Percentiles rank a stretch among this genome's conserved stretches.
Evolutionary conservation across 2,113 vertebrate genomes (phyloP).

Genomic region (Toxostoma redivivum): DNA sequence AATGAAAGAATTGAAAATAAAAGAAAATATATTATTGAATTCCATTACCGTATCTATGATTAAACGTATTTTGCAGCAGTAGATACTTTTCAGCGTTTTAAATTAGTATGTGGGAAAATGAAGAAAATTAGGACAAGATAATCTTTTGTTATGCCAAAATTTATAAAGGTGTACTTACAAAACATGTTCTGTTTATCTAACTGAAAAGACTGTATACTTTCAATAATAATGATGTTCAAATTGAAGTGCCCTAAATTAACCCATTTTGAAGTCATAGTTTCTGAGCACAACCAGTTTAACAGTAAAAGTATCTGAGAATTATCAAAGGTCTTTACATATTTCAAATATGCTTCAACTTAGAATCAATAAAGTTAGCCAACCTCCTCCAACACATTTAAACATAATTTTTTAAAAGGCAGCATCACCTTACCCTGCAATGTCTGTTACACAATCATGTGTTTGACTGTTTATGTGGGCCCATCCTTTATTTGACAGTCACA

Average conservation of each 20-base stretch:
- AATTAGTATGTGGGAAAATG: not conserved
- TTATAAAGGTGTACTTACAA: not conserved
- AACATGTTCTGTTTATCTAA: not conserved
- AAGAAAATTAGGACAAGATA: not conserved
- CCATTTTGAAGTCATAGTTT: not conserved
- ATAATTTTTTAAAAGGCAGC: not conserved
- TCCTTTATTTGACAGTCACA: not conserved
- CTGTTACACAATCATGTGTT: not conserved
- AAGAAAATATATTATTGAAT: not conserved
- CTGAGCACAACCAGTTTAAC: not conserved
- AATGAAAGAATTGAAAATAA: not conserved
- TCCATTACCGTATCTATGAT: not conserved
- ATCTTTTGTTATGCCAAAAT: not conserved
- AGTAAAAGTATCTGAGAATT: not conserved
- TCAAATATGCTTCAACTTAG: not conserved
- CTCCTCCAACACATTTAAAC: not conserved
- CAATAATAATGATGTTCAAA: not conserved
- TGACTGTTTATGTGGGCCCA: not conserved
- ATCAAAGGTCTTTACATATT: not conserved
- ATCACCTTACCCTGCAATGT: not conserved
- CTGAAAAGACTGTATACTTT: not conserved
- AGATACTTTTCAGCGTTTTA: not conserved
- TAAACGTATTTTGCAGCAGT: not conserved
- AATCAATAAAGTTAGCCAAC: not conserved
- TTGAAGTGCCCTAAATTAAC: not conserved